A percentile compares a stretch with the other conserved stretches of the same genome.
Conservation (phyloP, 1,140 invertebrate genomes). For the Trypoxylus dichotomus region DNA sequence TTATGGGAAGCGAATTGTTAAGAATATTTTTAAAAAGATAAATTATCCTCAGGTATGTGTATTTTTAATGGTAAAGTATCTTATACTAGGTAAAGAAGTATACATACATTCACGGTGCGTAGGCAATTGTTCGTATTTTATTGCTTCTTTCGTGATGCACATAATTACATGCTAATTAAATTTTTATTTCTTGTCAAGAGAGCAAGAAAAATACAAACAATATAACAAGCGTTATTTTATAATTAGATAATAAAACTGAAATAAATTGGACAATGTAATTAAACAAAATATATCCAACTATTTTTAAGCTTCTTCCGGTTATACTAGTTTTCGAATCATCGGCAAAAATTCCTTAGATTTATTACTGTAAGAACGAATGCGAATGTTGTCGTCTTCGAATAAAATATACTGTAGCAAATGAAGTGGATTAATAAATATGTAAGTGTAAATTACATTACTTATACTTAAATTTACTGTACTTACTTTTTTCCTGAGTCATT, state of each 20-base stretch:
- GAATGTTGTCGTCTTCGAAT: too few species aligned
- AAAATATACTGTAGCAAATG: background rate
- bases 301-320: too few species aligned
- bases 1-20: background rate
- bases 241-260: background rate
- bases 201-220: background rate
- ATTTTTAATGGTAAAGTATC: background rate
- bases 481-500: too few species aligned
- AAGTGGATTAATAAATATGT: background rate
- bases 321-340: too few species aligned
- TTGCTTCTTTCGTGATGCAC: background rate
- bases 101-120: background rate
- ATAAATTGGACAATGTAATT: slow-evolving; percentile 1
- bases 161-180: slow-evolving; percentile 11
- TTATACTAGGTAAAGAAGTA: background rate
- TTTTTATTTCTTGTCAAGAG: slow-evolving; percentile 1
- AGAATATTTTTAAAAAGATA: background rate
- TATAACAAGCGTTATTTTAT: background rate
- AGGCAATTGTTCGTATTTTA: slow-evolving; percentile 13
- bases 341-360: too few species aligned
- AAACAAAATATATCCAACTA: background rate
- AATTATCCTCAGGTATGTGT: background rate
- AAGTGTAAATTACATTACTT: background rate
- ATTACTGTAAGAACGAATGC: background rate
- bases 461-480: background rate